A percentile compares a stretch with the other conserved stretches of the same genome.
These are phyloP conservation scores for Plecotus auritus DNA, from an alignment of 2,113 vertebrate genomes.

Conservation along the genomic window DNA sequence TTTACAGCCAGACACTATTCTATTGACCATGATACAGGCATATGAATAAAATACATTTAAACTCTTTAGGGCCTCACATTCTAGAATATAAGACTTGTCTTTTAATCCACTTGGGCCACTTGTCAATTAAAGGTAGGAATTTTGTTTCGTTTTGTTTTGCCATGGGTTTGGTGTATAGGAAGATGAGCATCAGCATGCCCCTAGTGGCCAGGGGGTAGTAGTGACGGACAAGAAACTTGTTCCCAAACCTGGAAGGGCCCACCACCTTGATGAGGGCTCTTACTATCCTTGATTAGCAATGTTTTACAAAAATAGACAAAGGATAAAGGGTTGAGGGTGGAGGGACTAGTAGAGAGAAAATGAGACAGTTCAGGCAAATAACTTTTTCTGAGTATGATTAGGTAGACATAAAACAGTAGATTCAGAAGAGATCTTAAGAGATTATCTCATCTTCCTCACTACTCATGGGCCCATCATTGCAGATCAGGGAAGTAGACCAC, in stretches of 20 bases:
- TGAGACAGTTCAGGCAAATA: neutral
- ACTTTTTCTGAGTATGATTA: neutral
- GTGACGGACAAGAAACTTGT: neutral
- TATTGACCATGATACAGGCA: neutral
- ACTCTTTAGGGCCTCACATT: neutral
- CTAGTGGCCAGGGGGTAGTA: neutral
- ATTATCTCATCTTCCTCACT: neutral
- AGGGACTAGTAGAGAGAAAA: neutral
- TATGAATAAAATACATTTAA: neutral
- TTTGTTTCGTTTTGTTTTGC: neutral
- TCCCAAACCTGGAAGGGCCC: neutral
- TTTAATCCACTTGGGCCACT: neutral
- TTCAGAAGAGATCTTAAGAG: neutral
- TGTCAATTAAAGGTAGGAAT: neutral
- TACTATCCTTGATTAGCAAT: neutral
- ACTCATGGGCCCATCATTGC: neutral
- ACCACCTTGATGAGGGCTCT: neutral
- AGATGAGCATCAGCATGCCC: neutral
- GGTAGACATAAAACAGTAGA: neutral
- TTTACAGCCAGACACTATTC: neutral
- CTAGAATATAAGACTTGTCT: neutral
- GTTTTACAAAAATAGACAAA: constrained; percentile 2
- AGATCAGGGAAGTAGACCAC: neutral
- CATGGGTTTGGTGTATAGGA: neutral
- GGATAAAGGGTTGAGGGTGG: neutral